Base-by-base conservation (phyloP, 2,797 vertebrate genomes). In the Phataginus tetradactyla region DNA sequence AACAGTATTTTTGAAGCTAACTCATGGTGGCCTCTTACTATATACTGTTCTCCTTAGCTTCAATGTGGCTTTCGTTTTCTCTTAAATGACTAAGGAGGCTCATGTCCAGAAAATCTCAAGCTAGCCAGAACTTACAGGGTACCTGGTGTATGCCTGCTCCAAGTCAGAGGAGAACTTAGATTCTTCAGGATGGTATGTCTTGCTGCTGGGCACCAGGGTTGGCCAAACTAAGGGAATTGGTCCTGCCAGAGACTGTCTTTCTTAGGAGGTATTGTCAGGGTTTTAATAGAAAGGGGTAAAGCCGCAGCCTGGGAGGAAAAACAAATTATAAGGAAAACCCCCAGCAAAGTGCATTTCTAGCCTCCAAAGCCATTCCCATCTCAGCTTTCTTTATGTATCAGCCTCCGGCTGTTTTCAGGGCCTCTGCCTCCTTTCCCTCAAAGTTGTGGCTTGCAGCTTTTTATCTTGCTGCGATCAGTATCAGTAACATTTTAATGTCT, bases 401-500 rank as follows among this genome's bases (percentile, higher is more conserved):
- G 49, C 1, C 69, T 81, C 53, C 0, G 2, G 63, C 29, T 45
- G 20, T n/a, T 77, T 84, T 11, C 25, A 27, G 77, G 81, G 32
- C 27, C 49, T 96, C 69, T 7, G 25, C 21, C 84, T 86, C 59
- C 18, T 77, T 59, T 13, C 68, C 51, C 49, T 78, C 72, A 42
- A 71, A 83, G 87, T 80, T 92, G 78, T 94, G 83, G 61, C 81
- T 94, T 29, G 49, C 0, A 6, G 51, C 61, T 84, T 93, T 91
- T 86, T 90, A 51, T 59, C 45, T 80, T 7, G 0, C 32, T 51
- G 87, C 1, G 21, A 91, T 93, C 29, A 34, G 88, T 86, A 63
- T 94, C 81, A 61, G 81, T 61, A 68, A 53, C 39, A 61, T 94
- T 94, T 97, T n/a, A 93, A 91, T 57, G 74, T 86, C 91, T 94